Base-by-base conservation (phyloP, 2,797 vertebrate species). In the Aselliscus stoliczkanus region DNA sequence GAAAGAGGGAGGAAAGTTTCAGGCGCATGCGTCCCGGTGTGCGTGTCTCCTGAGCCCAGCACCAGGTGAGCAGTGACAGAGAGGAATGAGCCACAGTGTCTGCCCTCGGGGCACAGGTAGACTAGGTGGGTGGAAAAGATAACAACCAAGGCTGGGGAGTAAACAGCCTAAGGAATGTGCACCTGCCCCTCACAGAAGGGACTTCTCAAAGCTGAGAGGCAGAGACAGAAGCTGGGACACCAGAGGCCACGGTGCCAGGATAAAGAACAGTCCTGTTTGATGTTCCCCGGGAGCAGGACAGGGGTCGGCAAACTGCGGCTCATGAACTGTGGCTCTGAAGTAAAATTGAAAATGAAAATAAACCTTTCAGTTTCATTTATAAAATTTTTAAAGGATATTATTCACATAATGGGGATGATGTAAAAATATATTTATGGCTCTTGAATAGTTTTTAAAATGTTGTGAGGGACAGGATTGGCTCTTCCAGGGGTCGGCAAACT, bases 21-120 rank as follows among this genome's bases (percentile, higher is more conserved):
- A 90, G 27, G 54, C 4, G 2, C 10, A 1, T 0, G 0, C 47
- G 81, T 5, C 23, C 20, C n/a, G 2, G 25, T 65, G 31, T 13
- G 27, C 77, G 20, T 18, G 42, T n/a, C 14, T 72, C 34, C 73
- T 10, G 3, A 29, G 1, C 58, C 8, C 9, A 58, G 58, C 42
- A 77, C 34, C 37, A 21, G 42, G 21, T 2, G 12, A 18, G 23
- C 8, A 52, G 72, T 0, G 10, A 15, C 13, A 31, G 39, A 7
- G 65, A 60, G 39, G 13, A 60, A 65, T 7, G 29, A 50, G 17
- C 54, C 44, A 17, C 13, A 42, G 5, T 9, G 10, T 9, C 18
- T 47, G 21, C 23, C 42, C 54, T 72, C 21, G 18, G 0, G 15
- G 56, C 69, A 65, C 18, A 27, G 0, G 3, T 0, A 37, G 47